phyloP scores from a whole-genome alignment of 2,797 vertebrate genomes.

The Margarornis squamiger region DNA sequence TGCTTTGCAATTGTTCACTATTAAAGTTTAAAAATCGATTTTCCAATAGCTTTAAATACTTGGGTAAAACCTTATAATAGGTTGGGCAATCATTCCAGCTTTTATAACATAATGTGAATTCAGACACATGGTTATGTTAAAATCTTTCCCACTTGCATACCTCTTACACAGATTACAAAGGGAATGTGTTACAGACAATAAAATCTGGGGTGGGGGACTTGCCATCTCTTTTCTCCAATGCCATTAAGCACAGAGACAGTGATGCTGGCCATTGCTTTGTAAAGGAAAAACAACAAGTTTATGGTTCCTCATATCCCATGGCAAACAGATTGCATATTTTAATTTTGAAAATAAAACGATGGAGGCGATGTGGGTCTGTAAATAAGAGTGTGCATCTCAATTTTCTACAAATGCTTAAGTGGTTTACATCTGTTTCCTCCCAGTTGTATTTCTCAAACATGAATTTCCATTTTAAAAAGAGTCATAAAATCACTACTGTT shows the following conservation, averaged over 20 bases:
- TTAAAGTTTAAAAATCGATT: constrained; percentile 52
- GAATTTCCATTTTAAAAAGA: constrained; percentile 90
- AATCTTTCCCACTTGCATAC: constrained; percentile 69
- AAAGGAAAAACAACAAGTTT: constrained; percentile 78
- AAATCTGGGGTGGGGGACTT: constrained; percentile 56
- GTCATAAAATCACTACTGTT: constrained; percentile 86
- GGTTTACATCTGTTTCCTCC: constrained; percentile 86
- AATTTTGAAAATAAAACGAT: constrained; percentile 81
- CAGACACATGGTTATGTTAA: constrained; percentile 62
- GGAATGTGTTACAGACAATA: constrained; percentile 72
- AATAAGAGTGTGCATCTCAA: constrained; percentile 84
- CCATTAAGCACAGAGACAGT: constrained; percentile 73
- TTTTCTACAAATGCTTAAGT: constrained; percentile 85
- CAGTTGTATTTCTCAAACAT: constrained; percentile 87
- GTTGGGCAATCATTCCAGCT: constrained; percentile 64
- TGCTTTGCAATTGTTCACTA: constrained; percentile 1
- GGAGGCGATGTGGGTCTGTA: constrained; percentile 80
- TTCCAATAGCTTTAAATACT: constrained; percentile 65
- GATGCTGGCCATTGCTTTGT: constrained; percentile 62
- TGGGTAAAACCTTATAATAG: constrained; percentile 67
- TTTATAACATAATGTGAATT: constrained; percentile 63
- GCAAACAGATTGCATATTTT: constrained; percentile 84
- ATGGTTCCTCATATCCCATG: constrained; percentile 77
- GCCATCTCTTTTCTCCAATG: constrained; percentile 58
- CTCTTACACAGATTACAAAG: constrained; percentile 68